phyloP scores from a whole-genome alignment of 2,888 invertebrate species.

The Heliothis peltigera region DNA sequence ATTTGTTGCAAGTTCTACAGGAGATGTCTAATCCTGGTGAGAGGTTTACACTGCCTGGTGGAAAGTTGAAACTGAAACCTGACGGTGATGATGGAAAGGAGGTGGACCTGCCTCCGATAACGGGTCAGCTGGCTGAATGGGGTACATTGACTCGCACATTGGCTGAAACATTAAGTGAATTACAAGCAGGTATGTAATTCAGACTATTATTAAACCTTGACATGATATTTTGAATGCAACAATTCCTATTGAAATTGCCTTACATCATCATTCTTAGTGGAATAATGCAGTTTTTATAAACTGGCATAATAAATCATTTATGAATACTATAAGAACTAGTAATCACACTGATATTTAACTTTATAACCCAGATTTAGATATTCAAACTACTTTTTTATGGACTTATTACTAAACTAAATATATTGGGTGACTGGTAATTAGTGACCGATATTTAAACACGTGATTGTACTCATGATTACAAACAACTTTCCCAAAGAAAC shows the following conservation, averaged over 20 bases:
- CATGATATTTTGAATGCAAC: conserved; percentile 11
- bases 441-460: too few relatives aligned
- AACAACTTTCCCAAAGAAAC: too few relatives aligned
- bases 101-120: conserved; percentile 91
- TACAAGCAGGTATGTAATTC: conserved; percentile 88
- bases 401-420: too few relatives aligned
- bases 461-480: too few relatives aligned
- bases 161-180: conserved; percentile 92
- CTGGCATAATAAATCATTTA: conserved; percentile 3
- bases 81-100: conserved; percentile 85
- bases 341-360: neutral
- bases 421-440: too few relatives aligned
- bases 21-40: conserved; percentile 92
- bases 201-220: conserved; percentile 29
- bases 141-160: conserved; percentile 92
- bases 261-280: conserved; percentile 10
- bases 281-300: conserved; percentile 11
- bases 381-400: conserved; percentile 16
- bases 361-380: neutral
- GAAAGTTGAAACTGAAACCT: conserved; percentile 89
- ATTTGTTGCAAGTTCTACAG: conserved; percentile 92
- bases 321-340: conserved; percentile 1
- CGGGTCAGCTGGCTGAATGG: conserved; percentile 92
- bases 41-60: conserved; percentile 93
- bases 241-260: conserved; percentile 4